Conservation (phyloP, 2,113 vertebrate species). For the Polypterus bichir region DNA sequence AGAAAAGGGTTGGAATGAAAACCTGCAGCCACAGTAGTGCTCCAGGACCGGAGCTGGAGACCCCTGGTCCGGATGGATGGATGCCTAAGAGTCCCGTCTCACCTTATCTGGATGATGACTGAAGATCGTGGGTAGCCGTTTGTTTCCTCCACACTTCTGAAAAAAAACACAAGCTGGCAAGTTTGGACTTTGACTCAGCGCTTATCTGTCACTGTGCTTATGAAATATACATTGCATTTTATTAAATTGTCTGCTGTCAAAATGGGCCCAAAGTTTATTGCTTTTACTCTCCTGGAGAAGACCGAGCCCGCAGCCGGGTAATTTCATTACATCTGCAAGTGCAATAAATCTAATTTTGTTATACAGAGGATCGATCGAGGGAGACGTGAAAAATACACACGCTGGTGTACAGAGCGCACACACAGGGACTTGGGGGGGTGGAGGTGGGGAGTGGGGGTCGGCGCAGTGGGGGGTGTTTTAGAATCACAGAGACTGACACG, state of each 20-base stretch:
- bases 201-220: constrained; percentile 64
- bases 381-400: constrained; percentile 21
- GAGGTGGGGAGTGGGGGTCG: too few species aligned
- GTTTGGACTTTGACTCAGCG: constrained; percentile 3
- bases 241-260: constrained; percentile 66
- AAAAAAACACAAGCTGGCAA: not conserved
- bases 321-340: constrained; percentile 57
- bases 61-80: too few species aligned
- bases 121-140: not conserved
- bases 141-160: not conserved
- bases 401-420: too few species aligned
- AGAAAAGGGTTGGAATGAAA: too few species aligned
- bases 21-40: too few species aligned
- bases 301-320: constrained; percentile 56
- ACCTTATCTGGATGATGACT: not conserved
- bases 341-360: constrained; percentile 62
- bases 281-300: constrained; percentile 65
- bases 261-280: constrained; percentile 72
- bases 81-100: not conserved
- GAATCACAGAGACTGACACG: too few species aligned
- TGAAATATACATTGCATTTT: constrained; percentile 74
- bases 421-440: too few species aligned
- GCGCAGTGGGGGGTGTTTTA: too few species aligned
- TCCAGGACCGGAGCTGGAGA: too few species aligned
- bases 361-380: constrained; percentile 51